These are phyloP conservation scores for Laticauda laticaudata DNA, from an alignment of 2,113 vertebrate species.

Conservation along the genomic window DNA sequence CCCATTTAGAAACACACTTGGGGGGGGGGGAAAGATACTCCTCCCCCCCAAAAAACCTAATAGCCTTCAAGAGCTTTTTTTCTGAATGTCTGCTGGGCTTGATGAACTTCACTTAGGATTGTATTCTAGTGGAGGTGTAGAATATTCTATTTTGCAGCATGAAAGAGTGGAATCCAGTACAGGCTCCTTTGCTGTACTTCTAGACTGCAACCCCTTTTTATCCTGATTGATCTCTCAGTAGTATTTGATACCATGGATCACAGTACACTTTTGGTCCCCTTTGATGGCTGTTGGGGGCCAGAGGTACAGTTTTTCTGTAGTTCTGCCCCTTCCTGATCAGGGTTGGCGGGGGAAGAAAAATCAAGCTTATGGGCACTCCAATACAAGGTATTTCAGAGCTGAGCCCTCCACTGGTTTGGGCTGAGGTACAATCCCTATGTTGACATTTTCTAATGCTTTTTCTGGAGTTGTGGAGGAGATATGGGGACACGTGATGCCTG, in stretches of 20 bases:
- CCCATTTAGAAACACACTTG: not conserved
- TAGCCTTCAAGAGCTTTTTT: not conserved
- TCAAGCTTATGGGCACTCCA: not conserved
- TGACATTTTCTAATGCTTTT: not conserved
- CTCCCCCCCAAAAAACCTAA: not conserved
- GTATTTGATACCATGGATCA: not conserved
- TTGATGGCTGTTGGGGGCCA: not conserved
- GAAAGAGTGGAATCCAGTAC: not conserved
- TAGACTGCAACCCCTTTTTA: not conserved
- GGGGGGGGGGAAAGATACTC: no score
- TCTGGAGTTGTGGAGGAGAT: not conserved
- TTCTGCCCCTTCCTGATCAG: not conserved
- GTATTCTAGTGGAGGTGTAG: not conserved
- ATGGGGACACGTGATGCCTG: not conserved
- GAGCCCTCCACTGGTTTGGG: not conserved
- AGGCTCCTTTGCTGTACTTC: not conserved
- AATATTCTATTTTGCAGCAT: not conserved
- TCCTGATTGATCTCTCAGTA: not conserved
- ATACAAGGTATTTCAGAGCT: not conserved
- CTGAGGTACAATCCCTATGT: not conserved
- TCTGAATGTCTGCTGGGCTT: not conserved
- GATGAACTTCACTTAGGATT: not conserved
- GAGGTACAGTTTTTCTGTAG: not conserved
- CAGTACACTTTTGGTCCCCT: not conserved
- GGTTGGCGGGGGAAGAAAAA: not conserved